Evolutionary conservation across 2,888 invertebrate genomes (phyloP).

Genomic region (Itoplectis maculator): DNA sequence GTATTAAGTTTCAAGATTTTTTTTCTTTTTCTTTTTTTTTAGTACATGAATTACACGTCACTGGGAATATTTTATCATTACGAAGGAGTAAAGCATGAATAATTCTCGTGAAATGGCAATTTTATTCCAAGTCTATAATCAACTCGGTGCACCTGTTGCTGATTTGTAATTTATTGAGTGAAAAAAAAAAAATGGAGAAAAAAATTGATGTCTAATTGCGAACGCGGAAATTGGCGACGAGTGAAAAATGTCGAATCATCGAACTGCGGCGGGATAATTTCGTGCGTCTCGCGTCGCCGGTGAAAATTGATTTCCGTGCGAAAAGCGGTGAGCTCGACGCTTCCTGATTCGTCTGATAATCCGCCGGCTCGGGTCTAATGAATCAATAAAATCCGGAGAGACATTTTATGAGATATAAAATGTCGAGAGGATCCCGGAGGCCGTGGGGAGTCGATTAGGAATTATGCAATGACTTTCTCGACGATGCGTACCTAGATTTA

Average conservation of each 20-base stretch:
- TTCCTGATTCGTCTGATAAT: background rate
- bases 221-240: background rate
- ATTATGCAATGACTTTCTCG: conserved; percentile 45
- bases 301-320: background rate
- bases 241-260: background rate
- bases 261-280: background rate
- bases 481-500: background rate
- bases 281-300: background rate
- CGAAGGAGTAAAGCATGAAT: no score
- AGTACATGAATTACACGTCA: no score
- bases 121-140: no score
- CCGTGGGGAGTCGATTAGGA: conserved; percentile 28
- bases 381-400: conserved; percentile 16
- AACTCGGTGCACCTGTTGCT: no score
- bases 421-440: conserved; percentile 12
- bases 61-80: no score
- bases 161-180: no score
- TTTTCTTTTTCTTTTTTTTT: no score
- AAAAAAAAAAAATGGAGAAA: no score
- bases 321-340: background rate
- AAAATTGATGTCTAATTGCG: background rate
- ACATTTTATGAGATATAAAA: background rate
- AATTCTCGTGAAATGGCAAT: no score
- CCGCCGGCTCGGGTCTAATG: background rate
- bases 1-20: no score